These are phyloP conservation scores for Lochmaea crataegi DNA, from an alignment of 2,888 invertebrate genomes.

Conservation along the genomic window DNA sequence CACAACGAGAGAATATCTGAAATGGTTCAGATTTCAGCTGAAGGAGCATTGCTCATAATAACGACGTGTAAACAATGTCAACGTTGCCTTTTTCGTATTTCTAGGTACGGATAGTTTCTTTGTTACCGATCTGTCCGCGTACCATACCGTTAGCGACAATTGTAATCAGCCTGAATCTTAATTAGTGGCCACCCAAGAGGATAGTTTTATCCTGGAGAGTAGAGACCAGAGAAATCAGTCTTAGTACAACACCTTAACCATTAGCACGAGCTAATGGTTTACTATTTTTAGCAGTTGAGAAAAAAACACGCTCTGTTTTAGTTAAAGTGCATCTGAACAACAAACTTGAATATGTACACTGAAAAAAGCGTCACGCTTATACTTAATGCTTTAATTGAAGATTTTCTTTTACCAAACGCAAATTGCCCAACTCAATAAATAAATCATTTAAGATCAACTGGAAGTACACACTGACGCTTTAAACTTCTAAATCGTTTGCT, in stretches of 20 bases:
- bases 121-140: conserved; percentile 62
- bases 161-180: conserved; percentile 68
- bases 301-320: conserved; percentile 45
- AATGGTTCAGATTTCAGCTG: conserved; percentile 65
- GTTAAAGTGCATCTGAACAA: conserved; percentile 34
- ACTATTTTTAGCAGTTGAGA: conserved; percentile 60
- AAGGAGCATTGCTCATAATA: conserved; percentile 63
- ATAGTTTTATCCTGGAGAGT: conserved; percentile 61
- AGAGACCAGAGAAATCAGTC: conserved; percentile 61
- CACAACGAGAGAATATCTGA: conserved; percentile 64
- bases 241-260: conserved; percentile 63
- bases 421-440: conserved; percentile 6
- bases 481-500: neutral
- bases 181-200: conserved; percentile 67
- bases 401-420: conserved; percentile 8
- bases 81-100: conserved; percentile 64
- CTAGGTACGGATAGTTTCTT: conserved; percentile 63
- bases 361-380: conserved; percentile 25
- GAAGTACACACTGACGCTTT: neutral
- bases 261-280: conserved; percentile 65
- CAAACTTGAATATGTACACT: conserved; percentile 28
- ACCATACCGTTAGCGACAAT: conserved; percentile 67
- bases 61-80: conserved; percentile 62
- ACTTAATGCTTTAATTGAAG: conserved; percentile 12
- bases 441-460: neutral